A percentile compares a stretch with the other conserved stretches of the same genome.
Evolutionary conservation across 2,888 invertebrate genomes (phyloP).

Genomic region (Craniophora ligustri): DNA sequence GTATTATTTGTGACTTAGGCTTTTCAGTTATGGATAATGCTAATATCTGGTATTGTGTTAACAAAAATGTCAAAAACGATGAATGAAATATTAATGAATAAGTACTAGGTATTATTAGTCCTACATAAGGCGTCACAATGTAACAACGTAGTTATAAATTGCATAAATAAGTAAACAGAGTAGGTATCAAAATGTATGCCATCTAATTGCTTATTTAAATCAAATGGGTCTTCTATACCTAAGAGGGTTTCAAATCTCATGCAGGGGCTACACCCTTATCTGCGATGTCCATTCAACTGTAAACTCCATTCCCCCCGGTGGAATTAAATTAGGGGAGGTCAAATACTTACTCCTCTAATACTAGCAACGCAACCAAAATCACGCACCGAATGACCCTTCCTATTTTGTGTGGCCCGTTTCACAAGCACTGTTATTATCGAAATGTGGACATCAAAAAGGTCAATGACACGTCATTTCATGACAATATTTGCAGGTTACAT

Average conservation of each 20-base stretch:
- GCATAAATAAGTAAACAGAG: slow-evolving; percentile 22
- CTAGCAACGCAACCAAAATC: slow-evolving; percentile 62
- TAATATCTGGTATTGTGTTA: no score
- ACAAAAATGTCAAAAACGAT: no score
- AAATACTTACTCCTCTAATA: slow-evolving; percentile 55
- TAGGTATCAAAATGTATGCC: slow-evolving; percentile 25
- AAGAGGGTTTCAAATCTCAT: slow-evolving; percentile 47
- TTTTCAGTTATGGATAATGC: no score
- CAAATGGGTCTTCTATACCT: slow-evolving; percentile 61
- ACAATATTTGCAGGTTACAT: no score
- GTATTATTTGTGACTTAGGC: no score
- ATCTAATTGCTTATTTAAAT: slow-evolving; percentile 71
- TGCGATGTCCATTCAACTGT: slow-evolving; percentile 36
- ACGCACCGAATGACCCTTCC: slow-evolving; percentile 56
- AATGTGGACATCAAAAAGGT: slow-evolving; percentile 26
- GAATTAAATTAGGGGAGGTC: slow-evolving; percentile 54
- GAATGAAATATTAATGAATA: no score
- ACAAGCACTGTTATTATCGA: slow-evolving; percentile 15
- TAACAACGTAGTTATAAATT: no score
- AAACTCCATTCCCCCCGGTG: slow-evolving; percentile 44
- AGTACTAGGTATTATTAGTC: no score
- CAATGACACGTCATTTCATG: slow-evolving; percentile 21
- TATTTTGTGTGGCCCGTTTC: slow-evolving; percentile 25
- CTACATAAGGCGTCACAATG: no score
- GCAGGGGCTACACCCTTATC: slow-evolving; percentile 55